phyloP scores from a whole-genome alignment of 2,888 invertebrate species.

The Torymus texanus region DNA sequence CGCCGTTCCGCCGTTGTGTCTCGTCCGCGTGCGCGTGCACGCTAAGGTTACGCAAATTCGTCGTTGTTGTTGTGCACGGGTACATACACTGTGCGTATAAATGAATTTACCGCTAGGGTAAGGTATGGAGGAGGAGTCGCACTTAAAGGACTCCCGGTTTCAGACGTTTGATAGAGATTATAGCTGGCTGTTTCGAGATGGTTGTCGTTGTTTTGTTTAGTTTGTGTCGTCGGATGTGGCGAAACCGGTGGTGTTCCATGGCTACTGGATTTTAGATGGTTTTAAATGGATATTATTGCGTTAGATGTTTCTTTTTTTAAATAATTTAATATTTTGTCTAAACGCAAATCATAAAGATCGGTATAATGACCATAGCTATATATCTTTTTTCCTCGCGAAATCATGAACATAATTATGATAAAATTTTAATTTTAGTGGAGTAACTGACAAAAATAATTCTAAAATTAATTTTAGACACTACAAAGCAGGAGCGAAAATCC shows the following conservation, averaged over 20 bases:
- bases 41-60: constrained; percentile 37
- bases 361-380: no score
- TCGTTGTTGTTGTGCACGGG: not conserved
- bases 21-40: not conserved
- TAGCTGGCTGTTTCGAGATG: not conserved
- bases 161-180: constrained; percentile 28
- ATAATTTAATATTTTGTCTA: not conserved
- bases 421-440: no score
- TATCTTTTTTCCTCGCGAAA: no score
- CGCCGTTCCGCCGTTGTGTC: not conserved
- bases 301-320: not conserved
- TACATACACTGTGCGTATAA: not conserved
- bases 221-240: constrained; percentile 2
- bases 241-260: not conserved
- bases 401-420: no score
- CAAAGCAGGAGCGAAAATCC: no score
- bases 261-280: not conserved
- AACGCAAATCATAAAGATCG: no score
- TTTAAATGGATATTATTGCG: constrained; percentile 2
- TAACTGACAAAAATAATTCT: no score
- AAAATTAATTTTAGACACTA: no score
- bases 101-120: constrained; percentile 32
- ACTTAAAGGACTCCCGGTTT: constrained; percentile 3
- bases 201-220: not conserved
- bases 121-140: not conserved